Conservation (phyloP, 2,888 invertebrate species). For the Oscheius sp. region DNA sequence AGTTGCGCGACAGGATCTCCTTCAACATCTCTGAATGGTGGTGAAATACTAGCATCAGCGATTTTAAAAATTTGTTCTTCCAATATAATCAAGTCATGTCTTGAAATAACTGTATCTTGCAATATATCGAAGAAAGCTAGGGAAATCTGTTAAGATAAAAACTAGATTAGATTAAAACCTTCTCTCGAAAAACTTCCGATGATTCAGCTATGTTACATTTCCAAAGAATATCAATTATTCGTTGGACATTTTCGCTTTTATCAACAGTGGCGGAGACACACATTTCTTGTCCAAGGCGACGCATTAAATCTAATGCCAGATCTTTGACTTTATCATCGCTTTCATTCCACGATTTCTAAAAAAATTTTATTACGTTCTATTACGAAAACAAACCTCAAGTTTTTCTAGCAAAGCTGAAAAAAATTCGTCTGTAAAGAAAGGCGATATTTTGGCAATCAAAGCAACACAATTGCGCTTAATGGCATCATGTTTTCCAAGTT, state of each 20-base stretch:
- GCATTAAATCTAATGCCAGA: slow-evolving; percentile 1
- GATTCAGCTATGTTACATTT: not conserved
- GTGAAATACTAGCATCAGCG: not conserved
- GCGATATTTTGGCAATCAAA: slow-evolving; percentile 4
- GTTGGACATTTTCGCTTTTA: not conserved
- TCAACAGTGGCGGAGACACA: not conserved
- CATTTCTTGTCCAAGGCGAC: slow-evolving; percentile 15
- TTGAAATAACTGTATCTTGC: not conserved
- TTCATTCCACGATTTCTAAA: slow-evolving; percentile 20
- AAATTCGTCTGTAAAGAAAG: not conserved
- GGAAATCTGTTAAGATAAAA: too few species aligned
- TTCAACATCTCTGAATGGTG: not conserved
- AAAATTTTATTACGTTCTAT: too few species aligned
- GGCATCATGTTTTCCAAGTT: slow-evolving; percentile 30
- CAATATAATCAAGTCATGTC: not conserved
- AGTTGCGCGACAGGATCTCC: not conserved
- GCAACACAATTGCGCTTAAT: slow-evolving; percentile 16
- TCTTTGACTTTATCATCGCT: slow-evolving; percentile 10
- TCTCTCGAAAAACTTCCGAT: not conserved
- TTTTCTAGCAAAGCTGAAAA: not conserved
- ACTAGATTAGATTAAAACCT: not conserved
- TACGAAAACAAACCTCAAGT: slow-evolving; percentile 1
- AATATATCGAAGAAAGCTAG: not conserved
- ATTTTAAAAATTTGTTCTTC: not conserved
- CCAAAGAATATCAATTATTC: not conserved